Evolutionary conservation across 2,113 vertebrate genomes (phyloP), one percentile per base, ranked within the genome.

Genomic region (Hypocryptadius cinnamomeus): DNA sequence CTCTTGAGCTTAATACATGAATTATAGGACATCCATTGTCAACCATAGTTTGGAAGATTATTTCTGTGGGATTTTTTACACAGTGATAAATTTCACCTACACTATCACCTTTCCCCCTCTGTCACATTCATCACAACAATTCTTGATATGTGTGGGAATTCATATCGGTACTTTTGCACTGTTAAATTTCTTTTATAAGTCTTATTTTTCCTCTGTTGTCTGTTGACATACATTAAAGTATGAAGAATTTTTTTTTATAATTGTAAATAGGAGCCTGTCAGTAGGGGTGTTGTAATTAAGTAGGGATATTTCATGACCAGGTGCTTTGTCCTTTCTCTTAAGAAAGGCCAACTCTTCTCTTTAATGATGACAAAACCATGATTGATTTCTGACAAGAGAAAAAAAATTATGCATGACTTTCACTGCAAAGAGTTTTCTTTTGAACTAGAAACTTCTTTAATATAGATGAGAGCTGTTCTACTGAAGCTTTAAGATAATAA

Each of bases 401-500:
- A 89, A 90, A 48, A 60, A 42, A 61, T 10, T 91, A 68, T 69
- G 11, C 24, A 76, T 78, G 25, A 61, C 22, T 93, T 79, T 69
- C 24, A 76, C 74, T 79, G 44, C 31, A 47, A 73, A 87, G 56
- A 69, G 19, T 85, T 94, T 96, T 88, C 21, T 54, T 83, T 87
- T 80, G 88, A 96, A 93, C 10, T 71, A 51, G 24, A 89, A 93
- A 64, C 35, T 79, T 70, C n/a, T 93, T 85, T 68, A 80, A 81
- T 60, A 65, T 68, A 86, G 94, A 94, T 93, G 78, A 95, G 40
- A 92, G 65, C 57, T 54, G 9, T 79, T 76, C 72, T 81, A 64
- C 45, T 77, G 44, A 92, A 90, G 44, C 63, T 70, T 87, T 89
- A 92, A 72, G 59, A 92, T 84, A 96, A 91, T 94, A 94, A 79